Percentiles rank a stretch among this genome's conserved stretches.
Conservation (phyloP, 2,888 invertebrate species). For the Eupithecia exiguata region DNA sequence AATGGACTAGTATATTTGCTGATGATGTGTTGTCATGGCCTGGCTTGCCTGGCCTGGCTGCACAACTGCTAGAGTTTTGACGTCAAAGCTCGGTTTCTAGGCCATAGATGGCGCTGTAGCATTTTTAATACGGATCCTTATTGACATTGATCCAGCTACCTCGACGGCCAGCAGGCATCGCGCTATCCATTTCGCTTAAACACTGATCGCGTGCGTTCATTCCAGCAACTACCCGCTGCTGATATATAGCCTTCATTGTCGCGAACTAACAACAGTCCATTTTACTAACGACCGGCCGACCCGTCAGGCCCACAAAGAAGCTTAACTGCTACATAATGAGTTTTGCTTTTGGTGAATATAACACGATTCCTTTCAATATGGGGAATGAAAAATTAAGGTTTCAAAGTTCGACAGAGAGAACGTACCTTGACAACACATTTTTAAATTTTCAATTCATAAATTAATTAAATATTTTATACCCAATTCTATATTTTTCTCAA, state of each 20-base stretch:
- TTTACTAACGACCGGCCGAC: conserved; percentile 71
- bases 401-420: not conserved
- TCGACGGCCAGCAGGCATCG: not conserved
- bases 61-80: not conserved
- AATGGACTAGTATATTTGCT: not conserved
- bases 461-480: too few relatives aligned
- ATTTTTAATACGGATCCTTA: not conserved
- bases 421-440: not conserved
- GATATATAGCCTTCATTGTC: conserved; percentile 76
- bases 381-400: not conserved
- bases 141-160: not conserved
- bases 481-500: not conserved
- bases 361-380: conserved; percentile 12
- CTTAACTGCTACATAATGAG: conserved; percentile 33
- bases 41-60: not conserved
- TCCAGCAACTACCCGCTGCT: conserved; percentile 58
- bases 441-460: not conserved
- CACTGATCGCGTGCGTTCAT: conserved; percentile 58
- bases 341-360: conserved; percentile 25
- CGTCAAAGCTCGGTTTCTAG: not conserved
- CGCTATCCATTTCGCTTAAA: conserved; percentile 27
- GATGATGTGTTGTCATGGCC: not conserved
- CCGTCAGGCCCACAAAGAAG: conserved; percentile 51
- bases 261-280: conserved; percentile 74
- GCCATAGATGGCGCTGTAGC: not conserved